Evolutionary conservation across 2,113 vertebrate species (phyloP).

Genomic region (Balaeniceps rex): DNA sequence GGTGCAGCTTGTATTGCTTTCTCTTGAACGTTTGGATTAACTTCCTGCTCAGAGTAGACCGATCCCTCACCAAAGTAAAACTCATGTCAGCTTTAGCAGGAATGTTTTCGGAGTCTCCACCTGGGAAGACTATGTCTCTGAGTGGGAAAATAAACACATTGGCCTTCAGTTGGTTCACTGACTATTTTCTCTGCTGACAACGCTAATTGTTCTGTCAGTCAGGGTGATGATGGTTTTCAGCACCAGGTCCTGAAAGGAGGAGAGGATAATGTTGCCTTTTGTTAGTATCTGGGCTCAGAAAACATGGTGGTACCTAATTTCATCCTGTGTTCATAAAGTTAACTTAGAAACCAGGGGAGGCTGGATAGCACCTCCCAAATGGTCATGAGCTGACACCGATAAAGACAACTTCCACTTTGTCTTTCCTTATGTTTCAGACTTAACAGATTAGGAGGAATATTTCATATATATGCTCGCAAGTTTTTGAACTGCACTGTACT

Average conservation of each 20-base stretch:
- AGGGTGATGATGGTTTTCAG: conserved; percentile 17
- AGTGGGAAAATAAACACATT: conserved; percentile 55
- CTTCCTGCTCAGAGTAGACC: neutral
- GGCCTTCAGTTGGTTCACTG: neutral
- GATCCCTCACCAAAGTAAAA: neutral
- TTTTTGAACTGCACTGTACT: neutral
- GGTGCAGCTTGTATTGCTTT: neutral
- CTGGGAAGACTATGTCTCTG: conserved; percentile 27
- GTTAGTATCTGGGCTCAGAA: neutral
- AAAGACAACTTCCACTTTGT: neutral
- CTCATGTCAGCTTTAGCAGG: neutral
- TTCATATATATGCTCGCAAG: neutral
- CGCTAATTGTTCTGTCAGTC: conserved; percentile 55
- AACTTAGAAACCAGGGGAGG: neutral
- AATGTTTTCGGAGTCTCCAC: conserved; percentile 56
- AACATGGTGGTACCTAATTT: neutral
- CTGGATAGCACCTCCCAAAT: neutral
- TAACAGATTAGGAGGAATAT: neutral
- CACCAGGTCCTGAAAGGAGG: neutral
- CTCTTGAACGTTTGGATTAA: conserved; percentile 21
- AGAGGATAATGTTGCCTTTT: neutral
- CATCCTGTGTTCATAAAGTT: neutral
- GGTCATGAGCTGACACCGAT: neutral
- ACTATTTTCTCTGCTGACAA: conserved; percentile 43
- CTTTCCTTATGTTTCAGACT: neutral